Evolutionary conservation across 2,888 invertebrate species (phyloP).

Genomic region (Tortrix viridana): DNA sequence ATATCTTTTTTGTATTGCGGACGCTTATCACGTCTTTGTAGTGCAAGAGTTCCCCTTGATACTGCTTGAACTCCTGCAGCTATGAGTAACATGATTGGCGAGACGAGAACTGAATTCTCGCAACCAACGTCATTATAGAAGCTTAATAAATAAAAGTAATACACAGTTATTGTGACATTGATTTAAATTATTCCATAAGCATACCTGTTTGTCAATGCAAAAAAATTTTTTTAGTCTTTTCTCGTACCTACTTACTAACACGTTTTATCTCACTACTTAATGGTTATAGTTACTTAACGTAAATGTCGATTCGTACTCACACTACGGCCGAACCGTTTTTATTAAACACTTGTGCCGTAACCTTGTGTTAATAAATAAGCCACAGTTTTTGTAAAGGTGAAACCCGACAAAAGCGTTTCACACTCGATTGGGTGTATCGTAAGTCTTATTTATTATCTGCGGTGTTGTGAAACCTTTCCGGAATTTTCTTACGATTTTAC

Average conservation of each 20-base stretch:
- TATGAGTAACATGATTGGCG: too few relatives aligned
- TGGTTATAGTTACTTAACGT: conserved; percentile 1
- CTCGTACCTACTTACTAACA: not conserved
- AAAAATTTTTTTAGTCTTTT: too few relatives aligned
- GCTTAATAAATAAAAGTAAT: too few relatives aligned
- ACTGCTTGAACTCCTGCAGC: too few relatives aligned
- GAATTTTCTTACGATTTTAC: conserved; percentile 17
- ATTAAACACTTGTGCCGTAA: conserved; percentile 43
- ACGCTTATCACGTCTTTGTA: too few relatives aligned
- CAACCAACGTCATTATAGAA: too few relatives aligned
- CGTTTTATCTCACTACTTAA: conserved; percentile 7
- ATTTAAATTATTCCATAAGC: too few relatives aligned
- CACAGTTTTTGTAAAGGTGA: conserved; percentile 54
- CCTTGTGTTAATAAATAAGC: conserved; percentile 60
- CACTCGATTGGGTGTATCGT: conserved; percentile 56
- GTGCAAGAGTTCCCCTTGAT: too few relatives aligned
- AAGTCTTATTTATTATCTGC: conserved; percentile 56
- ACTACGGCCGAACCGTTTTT: not conserved
- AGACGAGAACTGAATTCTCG: too few relatives aligned
- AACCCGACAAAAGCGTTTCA: conserved; percentile 62
- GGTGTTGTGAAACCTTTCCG: conserved; percentile 41
- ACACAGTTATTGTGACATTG: too few relatives aligned
- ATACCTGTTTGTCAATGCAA: too few relatives aligned
- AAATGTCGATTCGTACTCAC: conserved; percentile 5
- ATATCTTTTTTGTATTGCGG: too few relatives aligned